Evolutionary conservation across 2,113 vertebrate species (phyloP).

Genomic region (Etheostoma cragini): DNA sequence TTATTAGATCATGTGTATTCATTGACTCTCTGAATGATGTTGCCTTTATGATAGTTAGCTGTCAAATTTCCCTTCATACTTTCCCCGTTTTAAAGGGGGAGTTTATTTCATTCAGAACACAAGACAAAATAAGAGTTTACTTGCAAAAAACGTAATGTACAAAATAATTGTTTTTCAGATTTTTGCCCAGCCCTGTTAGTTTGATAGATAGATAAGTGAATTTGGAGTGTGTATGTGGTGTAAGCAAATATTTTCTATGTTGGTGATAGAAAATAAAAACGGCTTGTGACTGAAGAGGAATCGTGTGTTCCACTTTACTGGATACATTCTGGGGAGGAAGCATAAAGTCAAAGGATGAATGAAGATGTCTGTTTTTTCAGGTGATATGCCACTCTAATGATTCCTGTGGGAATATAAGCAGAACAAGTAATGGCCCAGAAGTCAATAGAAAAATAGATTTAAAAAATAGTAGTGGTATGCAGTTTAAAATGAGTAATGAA

Average conservation of each 20-base stretch:
- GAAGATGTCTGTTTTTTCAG: not conserved
- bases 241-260: not conserved
- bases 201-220: not conserved
- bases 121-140: too few species aligned
- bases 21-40: too few species aligned
- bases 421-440: not conserved
- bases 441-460: not conserved
- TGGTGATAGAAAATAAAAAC: slow-evolving; percentile 10
- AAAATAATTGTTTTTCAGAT: too few species aligned
- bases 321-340: too few species aligned
- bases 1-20: too few species aligned
- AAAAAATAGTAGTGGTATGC: not conserved
- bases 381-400: not conserved
- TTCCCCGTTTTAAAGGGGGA: too few species aligned
- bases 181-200: not conserved
- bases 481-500: not conserved
- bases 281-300: slow-evolving; percentile 25
- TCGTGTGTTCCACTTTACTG: not conserved
- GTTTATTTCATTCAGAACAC: too few species aligned
- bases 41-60: too few species aligned
- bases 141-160: too few species aligned
- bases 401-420: not conserved
- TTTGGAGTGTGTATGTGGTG: not conserved
- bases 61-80: too few species aligned
- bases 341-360: slow-evolving; percentile 7